phyloP scores from a whole-genome alignment of 2,797 vertebrate species.

The Tarsius wallacei region DNA sequence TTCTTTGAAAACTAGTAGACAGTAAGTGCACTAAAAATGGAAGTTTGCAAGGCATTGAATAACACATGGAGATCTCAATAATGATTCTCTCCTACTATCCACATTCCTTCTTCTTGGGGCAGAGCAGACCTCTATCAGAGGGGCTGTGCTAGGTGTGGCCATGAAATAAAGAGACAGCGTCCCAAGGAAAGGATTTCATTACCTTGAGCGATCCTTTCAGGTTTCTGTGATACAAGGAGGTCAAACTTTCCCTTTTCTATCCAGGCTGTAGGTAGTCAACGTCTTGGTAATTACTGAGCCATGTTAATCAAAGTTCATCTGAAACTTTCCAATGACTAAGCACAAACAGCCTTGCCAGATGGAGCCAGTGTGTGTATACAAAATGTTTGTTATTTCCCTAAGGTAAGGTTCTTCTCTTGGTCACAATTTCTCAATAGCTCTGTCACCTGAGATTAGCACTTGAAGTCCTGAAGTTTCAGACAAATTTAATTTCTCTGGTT shows the following conservation, averaged over 20 bases:
- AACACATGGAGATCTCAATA: background rate
- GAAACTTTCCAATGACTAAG: slow-evolving; percentile 66
- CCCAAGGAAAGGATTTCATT: background rate
- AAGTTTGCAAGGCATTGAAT: background rate
- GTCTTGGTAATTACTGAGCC: background rate
- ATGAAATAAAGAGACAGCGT: background rate
- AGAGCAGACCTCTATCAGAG: background rate
- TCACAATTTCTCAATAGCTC: slow-evolving; percentile 59
- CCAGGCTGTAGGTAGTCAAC: background rate
- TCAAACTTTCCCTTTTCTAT: background rate
- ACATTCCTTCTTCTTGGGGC: background rate
- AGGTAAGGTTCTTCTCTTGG: background rate
- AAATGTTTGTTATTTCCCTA: slow-evolving; percentile 23
- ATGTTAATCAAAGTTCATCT: slow-evolving; percentile 30
- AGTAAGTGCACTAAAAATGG: background rate
- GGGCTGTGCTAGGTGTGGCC: background rate
- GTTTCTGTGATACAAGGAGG: background rate
- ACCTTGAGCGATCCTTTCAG: background rate
- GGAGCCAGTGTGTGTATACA: slow-evolving; percentile 27
- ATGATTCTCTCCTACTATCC: background rate
- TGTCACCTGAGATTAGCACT: slow-evolving; percentile 39
- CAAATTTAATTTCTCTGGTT: slow-evolving; percentile 39
- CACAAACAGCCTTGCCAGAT: background rate
- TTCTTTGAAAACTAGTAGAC: background rate
- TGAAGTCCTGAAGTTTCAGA: slow-evolving; percentile 53